Conservation (phyloP, 2,113 vertebrate species). For the Pseudolaguvia tuberculata region DNA sequence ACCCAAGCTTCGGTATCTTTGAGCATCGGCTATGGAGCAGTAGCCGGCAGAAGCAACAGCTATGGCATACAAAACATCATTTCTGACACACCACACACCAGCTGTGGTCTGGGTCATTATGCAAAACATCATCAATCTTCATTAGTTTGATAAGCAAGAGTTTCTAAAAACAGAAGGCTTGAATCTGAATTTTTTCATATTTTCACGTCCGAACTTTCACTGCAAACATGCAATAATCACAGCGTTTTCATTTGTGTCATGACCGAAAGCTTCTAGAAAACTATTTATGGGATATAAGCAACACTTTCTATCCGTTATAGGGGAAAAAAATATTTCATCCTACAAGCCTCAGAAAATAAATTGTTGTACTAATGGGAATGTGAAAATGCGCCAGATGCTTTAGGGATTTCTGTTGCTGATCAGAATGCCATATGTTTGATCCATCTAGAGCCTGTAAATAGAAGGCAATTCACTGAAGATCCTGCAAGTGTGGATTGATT, state of each 20-base stretch:
- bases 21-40: too few relatives aligned
- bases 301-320: background rate
- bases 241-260: too few relatives aligned
- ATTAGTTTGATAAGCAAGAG: background rate
- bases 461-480: constrained; percentile 3
- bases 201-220: background rate
- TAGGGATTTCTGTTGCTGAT: background rate
- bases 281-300: too few relatives aligned
- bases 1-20: background rate
- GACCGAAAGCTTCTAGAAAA: too few relatives aligned
- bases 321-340: background rate
- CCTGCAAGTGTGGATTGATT: background rate
- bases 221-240: background rate
- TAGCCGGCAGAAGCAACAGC: background rate
- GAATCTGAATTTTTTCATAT: too few relatives aligned
- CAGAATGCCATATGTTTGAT: constrained; percentile 15
- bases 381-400: constrained; percentile 21
- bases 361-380: background rate
- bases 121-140: background rate
- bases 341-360: background rate
- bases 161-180: background rate
- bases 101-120: background rate
- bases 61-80: background rate
- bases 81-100: background rate
- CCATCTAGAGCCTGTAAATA: background rate